Base-by-base conservation (phyloP, 2,888 invertebrate genomes). In the Oscheius sp. region DNA sequence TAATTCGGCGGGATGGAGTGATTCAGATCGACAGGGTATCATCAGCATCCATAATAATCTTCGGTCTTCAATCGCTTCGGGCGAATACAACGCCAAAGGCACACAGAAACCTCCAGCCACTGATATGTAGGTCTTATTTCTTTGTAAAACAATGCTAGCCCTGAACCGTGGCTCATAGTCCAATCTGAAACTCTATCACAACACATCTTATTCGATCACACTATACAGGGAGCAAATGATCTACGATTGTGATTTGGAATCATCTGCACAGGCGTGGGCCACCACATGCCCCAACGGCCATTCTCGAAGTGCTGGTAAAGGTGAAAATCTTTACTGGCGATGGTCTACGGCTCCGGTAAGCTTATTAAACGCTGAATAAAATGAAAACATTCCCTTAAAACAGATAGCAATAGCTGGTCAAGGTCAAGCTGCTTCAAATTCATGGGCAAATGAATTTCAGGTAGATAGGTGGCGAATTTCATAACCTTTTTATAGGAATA, bases 391-490 rank as follows among this genome's bases (percentile, higher is more conserved):
- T n/a, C n/a, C n/a, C n/a, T n/a, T n/a, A n/a, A n/a, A n/a, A n/a
- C n/a, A n/a, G n/a, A n/a, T n/a, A n/a, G n/a, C n/a, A n/a, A n/a
- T n/a, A n/a, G n/a, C 33, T 39, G 61, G 61, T 5, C 29, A 29
- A 29, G 61, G 61, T 12, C 6, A 20, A 29, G 42, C 39, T 8
- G 64, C 64, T 31, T 48, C 64, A 20, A 34, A n/a, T 3, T 8
- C 48, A 31, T 64, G 64, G 64, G 33, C 33, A 10, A 48, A 48
- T 8, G 64, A 64, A 23, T 64, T 64, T 33, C 50, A 64, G 25
- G n/a, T n/a, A n/a, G n/a, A n/a, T n/a, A n/a, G n/a, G n/a, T n/a
- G n/a, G n/a, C n/a, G n/a, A n/a, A n/a, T n/a, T n/a, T n/a, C n/a
- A n/a, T n/a, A n/a, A n/a, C n/a, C n/a, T n/a, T n/a, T n/a, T n/a